A percentile compares a stretch with the other conserved stretches of the same genome.
phyloP scores from a whole-genome alignment of 1,140 invertebrate genomes.

The Drosophila punjabiensis region DNA sequence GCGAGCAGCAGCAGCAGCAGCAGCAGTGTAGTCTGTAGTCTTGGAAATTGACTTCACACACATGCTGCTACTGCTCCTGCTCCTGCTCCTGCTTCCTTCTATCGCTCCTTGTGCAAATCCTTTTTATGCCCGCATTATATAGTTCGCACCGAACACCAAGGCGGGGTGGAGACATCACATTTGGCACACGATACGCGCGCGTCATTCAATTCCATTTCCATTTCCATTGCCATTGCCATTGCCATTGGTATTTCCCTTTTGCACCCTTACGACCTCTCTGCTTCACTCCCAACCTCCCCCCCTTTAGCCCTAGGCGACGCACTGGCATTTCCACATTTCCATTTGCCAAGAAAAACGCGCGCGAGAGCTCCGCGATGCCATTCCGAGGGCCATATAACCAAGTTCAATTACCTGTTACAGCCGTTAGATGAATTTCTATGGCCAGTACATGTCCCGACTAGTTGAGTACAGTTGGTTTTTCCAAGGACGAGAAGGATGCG shows the following conservation, averaged over 20 bases:
- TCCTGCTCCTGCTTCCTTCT: background rate
- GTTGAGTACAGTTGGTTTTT: constrained; percentile 57
- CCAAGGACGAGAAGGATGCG: background rate
- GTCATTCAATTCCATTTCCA: constrained; percentile 81
- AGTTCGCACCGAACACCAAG: constrained; percentile 48
- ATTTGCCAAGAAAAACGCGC: constrained; percentile 38
- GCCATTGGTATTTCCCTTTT: constrained; percentile 33
- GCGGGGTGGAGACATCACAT: constrained; percentile 38
- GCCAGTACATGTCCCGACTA: constrained; percentile 81
- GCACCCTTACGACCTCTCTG: constrained; percentile 10
- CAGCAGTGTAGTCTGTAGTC: constrained; percentile 20
- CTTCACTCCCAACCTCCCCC: background rate
- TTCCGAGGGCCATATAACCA: constrained; percentile 78
- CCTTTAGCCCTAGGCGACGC: background rate
- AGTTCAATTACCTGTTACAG: constrained; percentile 85
- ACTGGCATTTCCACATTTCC: constrained; percentile 38
- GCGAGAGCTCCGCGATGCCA: constrained; percentile 38
- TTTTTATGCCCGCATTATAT: constrained; percentile 85
- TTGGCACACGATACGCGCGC: constrained; percentile 60
- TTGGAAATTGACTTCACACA: constrained; percentile 51
- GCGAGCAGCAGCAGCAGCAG: background rate
- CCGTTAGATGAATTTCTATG: constrained; percentile 85
- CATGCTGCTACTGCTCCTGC: constrained; percentile 1
- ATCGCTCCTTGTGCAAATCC: constrained; percentile 71
- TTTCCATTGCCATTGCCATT: constrained; percentile 35